Base-by-base conservation (phyloP, 1,140 invertebrate genomes). In the Ylistrum balloti region DNA sequence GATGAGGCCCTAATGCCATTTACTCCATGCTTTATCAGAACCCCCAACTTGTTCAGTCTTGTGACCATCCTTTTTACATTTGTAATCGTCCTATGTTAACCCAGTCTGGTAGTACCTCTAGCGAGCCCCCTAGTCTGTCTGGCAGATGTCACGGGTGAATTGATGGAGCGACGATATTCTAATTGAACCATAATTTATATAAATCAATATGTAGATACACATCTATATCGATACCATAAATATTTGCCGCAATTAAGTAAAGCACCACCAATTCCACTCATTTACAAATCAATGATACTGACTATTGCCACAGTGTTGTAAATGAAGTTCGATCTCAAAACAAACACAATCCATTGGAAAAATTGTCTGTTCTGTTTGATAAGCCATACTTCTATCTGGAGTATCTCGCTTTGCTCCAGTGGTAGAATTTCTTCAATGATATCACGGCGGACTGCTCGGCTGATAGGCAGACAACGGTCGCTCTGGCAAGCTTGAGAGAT, bases 181-280 rank as follows among this genome's bases (percentile, higher is more conserved):
- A 74, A 74, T 74, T 74, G 56, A 74, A 74, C 56, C 56, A 74
- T 74, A 74, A 74, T 74, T 74, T 74, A 74, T 74, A 74, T 9
- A 74, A 74, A 74, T 74, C 56, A 74, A 74, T 74, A 74, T 17
- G 56, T 74, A 74, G 56, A 28, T 74, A 74, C 56, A 28, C 56
- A 74, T 74, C 56, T 74, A 74, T 74, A 74, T 74, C 56, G 22
- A 74, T 74, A 74, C 56, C 28, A 74, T 74, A 74, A n/a, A 74
- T n/a, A 74, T 74, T 74, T 74, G 56, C 56, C 56, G 56, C 56
- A 74, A 74, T 74, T 74, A 74, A 74, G n/a, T 74, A 74, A 74
- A 74, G 56, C 56, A 74, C 56, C 15, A 74, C 56, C 56, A 28
- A 74, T 74, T 9, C 56, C n/a, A 9, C 56, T 74, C 56, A 11